Conservation (phyloP, 2,888 invertebrate species). For the Pollenia labialis region DNA sequence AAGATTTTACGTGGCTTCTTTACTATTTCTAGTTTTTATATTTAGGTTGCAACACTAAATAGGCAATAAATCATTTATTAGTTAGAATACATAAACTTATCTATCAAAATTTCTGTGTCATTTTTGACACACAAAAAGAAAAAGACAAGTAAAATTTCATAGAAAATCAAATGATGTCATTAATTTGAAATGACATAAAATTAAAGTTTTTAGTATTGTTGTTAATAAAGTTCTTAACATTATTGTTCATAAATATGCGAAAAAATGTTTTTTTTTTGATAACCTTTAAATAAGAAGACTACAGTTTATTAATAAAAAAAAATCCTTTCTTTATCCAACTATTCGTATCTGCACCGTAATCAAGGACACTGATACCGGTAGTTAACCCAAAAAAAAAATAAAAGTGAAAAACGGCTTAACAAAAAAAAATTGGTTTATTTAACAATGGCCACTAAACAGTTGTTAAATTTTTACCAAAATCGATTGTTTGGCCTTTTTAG, state of each 20-base stretch:
- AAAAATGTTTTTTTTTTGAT: too few relatives aligned
- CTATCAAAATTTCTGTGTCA: not conserved
- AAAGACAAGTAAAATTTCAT: not conserved
- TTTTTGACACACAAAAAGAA: not conserved
- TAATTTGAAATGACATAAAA: not conserved
- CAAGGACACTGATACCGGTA: conserved; percentile 43
- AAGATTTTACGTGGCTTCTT: too few relatives aligned
- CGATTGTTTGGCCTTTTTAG: conserved; percentile 29
- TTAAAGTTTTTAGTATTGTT: too few relatives aligned
- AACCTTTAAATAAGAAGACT: too few relatives aligned
- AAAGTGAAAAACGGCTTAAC: not conserved
- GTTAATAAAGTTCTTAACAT: too few relatives aligned
- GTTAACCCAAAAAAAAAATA: not conserved
- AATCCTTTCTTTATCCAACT: not conserved
- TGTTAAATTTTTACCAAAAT: not conserved
- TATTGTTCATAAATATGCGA: too few relatives aligned
- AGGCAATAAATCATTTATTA: too few relatives aligned
- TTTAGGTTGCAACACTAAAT: too few relatives aligned
- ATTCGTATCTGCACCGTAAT: not conserved
- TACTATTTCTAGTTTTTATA: too few relatives aligned
- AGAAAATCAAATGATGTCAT: not conserved
- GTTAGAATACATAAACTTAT: too few relatives aligned
- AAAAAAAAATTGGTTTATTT: conserved; percentile 39
- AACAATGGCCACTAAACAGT: conserved; percentile 30
- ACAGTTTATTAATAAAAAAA: not conserved